Evolutionary conservation across 2,888 invertebrate genomes (phyloP).

Genomic region (Melipona bicolor): DNA sequence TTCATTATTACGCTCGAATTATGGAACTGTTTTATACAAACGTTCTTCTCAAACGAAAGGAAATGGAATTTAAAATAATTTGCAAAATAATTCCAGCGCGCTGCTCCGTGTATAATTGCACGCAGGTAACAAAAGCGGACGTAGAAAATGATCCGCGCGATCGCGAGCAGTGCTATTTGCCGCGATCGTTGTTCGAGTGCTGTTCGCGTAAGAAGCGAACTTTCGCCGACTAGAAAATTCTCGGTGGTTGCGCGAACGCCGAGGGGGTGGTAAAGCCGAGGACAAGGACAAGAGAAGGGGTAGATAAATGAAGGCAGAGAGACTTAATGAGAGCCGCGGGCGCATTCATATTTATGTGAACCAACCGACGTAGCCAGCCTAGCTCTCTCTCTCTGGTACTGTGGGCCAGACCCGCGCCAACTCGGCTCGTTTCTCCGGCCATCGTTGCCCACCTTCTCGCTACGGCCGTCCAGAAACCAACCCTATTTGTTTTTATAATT

Average conservation of each 20-base stretch:
- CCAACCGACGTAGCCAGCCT: conserved; percentile 70
- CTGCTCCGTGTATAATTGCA: background rate
- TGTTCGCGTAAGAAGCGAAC: conserved; percentile 52
- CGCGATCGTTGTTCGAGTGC: conserved; percentile 35
- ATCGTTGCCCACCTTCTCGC: conserved; percentile 57
- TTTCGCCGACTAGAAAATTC: conserved; percentile 55
- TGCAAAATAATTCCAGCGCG: too few relatives aligned
- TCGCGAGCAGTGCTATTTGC: background rate
- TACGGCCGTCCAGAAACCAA: conserved; percentile 64
- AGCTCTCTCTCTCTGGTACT: conserved; percentile 61
- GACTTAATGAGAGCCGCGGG: conserved; percentile 81
- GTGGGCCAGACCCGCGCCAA: conserved; percentile 64
- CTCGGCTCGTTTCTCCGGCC: conserved; percentile 53
- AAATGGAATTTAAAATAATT: too few relatives aligned
- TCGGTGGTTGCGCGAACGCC: conserved; percentile 50
- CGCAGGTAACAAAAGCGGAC: background rate
- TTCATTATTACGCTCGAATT: background rate
- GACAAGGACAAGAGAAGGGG: conserved; percentile 58
- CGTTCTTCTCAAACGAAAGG: background rate
- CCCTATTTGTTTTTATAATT: conserved; percentile 81
- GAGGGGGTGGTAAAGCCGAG: conserved; percentile 49
- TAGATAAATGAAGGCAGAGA: conserved; percentile 80
- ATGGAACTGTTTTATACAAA: background rate
- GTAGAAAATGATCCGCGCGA: background rate
- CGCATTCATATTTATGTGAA: conserved; percentile 79